Conservation (phyloP, 2,888 invertebrate genomes). For the Ochropacha duplaris region DNA sequence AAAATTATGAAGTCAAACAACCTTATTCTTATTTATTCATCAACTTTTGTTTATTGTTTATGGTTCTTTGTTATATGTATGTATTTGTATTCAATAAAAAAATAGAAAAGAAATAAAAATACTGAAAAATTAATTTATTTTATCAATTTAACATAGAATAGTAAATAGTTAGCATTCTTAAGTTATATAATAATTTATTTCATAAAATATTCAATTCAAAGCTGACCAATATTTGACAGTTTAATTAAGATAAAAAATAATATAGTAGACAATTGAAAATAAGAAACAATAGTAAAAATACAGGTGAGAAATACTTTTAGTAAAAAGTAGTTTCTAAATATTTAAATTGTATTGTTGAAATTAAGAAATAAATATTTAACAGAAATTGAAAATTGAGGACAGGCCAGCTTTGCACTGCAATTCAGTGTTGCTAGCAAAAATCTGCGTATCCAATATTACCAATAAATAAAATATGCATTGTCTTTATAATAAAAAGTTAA, state of each 20-base stretch:
- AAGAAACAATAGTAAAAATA: conserved; percentile 29
- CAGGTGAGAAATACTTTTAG: conserved; percentile 60
- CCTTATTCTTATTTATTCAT: not conserved
- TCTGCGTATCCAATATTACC: not conserved
- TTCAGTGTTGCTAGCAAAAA: not conserved
- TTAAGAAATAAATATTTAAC: conserved; percentile 16
- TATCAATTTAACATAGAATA: conserved; percentile 16
- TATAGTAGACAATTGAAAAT: conserved; percentile 21
- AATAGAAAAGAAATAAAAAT: conserved; percentile 1
- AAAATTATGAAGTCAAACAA: not conserved
- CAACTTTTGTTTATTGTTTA: no score
- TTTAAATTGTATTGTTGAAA: conserved; percentile 26
- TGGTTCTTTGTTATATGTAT: no score
- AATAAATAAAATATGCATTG: not conserved
- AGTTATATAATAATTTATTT: conserved; percentile 11
- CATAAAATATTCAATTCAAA: conserved; percentile 29
- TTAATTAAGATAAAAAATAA: conserved; percentile 24
- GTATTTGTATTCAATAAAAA: no score
- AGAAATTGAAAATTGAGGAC: conserved; percentile 26
- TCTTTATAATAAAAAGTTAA: conserved; percentile 6
- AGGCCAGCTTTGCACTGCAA: conserved; percentile 36
- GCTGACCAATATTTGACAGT: conserved; percentile 28
- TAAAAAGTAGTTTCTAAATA: conserved; percentile 59
- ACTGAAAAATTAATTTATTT: conserved; percentile 16
- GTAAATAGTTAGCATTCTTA: conserved; percentile 16